Evolutionary conservation across 64 coral and sea anemone genomes (phyloP).

Genomic region (Montipora cactus): DNA sequence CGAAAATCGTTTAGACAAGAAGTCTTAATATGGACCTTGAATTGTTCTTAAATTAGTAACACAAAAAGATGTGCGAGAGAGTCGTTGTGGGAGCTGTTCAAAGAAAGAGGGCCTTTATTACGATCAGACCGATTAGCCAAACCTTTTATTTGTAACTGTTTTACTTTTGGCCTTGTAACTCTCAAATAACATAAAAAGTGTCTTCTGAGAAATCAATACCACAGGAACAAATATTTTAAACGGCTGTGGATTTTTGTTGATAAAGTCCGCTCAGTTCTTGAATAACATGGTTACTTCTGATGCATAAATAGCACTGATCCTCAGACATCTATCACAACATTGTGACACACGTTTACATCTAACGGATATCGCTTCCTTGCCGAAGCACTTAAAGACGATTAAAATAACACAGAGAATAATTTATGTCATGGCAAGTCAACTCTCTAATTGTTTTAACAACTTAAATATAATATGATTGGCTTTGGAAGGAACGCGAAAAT

Average conservation of each 20-base stretch:
- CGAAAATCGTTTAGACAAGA: background rate
- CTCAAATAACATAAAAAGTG: background rate
- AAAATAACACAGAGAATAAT: background rate
- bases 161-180: background rate
- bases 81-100: background rate
- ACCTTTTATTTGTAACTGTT: background rate
- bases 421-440: background rate
- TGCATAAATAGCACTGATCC: background rate
- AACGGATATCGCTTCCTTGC: background rate
- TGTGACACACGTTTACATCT: background rate
- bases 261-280: background rate
- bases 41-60: background rate
- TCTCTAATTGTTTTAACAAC: constrained; percentile 7
- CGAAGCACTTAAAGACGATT: background rate
- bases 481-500: background rate
- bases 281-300: constrained; percentile 3
- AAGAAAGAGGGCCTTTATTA: background rate
- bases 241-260: background rate
- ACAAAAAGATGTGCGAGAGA: background rate
- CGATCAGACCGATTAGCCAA: background rate
- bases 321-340: background rate
- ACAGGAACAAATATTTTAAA: background rate
- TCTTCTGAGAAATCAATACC: background rate
- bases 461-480: background rate
- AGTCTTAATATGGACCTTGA: background rate